Percentiles rank a stretch among this genome's conserved stretches.
phyloP scores from a whole-genome alignment of 2,888 invertebrate genomes.

The Dexiosoma caninum region DNA sequence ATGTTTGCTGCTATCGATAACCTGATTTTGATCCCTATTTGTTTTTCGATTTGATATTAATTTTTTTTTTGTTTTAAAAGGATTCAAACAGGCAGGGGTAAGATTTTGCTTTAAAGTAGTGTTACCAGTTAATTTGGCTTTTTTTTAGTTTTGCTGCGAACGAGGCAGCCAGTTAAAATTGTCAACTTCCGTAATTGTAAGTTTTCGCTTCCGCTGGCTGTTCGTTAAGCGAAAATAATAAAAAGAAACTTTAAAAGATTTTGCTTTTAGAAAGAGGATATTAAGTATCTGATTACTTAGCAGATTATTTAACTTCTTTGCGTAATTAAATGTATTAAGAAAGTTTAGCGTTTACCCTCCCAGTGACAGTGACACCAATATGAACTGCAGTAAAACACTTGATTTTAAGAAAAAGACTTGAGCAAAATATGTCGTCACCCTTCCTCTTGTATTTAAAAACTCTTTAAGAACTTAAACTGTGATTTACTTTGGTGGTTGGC shows the following conservation, averaged over 20 bases:
- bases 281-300: constrained; percentile 66
- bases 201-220: constrained; percentile 69
- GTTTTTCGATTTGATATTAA: not conserved
- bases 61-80: not conserved
- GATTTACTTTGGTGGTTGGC: constrained; percentile 34
- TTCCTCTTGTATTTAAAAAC: not conserved
- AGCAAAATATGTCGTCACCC: constrained; percentile 14
- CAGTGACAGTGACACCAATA: constrained; percentile 14
- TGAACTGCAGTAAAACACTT: constrained; percentile 1
- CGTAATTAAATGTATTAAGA: constrained; percentile 46
- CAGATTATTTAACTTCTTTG: constrained; percentile 55
- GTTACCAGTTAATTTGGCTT: not conserved
- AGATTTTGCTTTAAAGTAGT: not conserved
- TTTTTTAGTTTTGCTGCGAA: not conserved
- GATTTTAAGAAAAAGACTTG: constrained; percentile 26
- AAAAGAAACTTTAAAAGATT: constrained; percentile 2
- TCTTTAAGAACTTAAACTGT: constrained; percentile 41
- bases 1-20: not conserved
- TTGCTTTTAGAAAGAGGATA: constrained; percentile 65
- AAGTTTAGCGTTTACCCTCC: constrained; percentile 43
- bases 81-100: not conserved
- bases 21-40: constrained; percentile 30
- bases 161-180: constrained; percentile 36
- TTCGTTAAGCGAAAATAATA: constrained; percentile 56
- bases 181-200: constrained; percentile 69